These are phyloP conservation scores for Rotaria socialis DNA, from an alignment of 2,888 invertebrate species.

Conservation along the genomic window DNA sequence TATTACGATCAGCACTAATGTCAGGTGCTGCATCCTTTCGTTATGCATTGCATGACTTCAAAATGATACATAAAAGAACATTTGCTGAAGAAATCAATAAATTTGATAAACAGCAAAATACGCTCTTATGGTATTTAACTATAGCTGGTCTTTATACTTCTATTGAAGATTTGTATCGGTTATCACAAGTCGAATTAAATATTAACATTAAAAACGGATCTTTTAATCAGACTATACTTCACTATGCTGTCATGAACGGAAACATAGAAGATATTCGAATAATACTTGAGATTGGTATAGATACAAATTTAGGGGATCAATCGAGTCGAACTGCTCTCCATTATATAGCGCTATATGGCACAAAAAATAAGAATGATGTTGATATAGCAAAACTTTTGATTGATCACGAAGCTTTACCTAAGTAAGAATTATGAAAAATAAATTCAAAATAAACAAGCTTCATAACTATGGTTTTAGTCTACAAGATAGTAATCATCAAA, in stretches of 20 bases:
- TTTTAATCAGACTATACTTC: neutral
- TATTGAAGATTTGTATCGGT: neutral
- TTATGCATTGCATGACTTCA: neutral
- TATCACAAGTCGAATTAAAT: neutral
- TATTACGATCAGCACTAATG: neutral
- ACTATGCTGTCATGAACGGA: neutral
- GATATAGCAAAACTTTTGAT: neutral
- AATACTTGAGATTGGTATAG: neutral
- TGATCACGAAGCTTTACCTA: neutral
- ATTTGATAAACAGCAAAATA: neutral
- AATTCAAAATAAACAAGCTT: neutral
- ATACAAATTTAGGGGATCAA: neutral
- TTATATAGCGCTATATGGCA: neutral
- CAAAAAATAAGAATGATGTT: neutral
- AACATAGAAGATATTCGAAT: neutral
- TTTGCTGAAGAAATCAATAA: neutral
- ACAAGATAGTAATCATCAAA: constrained; percentile 39
- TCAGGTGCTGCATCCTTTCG: neutral
- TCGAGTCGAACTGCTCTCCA: neutral
- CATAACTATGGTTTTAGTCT: neutral
- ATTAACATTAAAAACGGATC: neutral
- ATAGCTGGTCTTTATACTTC: neutral
- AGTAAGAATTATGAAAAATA: neutral
- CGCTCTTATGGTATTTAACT: constrained; percentile 15
- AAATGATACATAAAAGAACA: neutral